phyloP scores from a whole-genome alignment of 2,797 vertebrate genomes.

The Galaxias olidus region DNA sequence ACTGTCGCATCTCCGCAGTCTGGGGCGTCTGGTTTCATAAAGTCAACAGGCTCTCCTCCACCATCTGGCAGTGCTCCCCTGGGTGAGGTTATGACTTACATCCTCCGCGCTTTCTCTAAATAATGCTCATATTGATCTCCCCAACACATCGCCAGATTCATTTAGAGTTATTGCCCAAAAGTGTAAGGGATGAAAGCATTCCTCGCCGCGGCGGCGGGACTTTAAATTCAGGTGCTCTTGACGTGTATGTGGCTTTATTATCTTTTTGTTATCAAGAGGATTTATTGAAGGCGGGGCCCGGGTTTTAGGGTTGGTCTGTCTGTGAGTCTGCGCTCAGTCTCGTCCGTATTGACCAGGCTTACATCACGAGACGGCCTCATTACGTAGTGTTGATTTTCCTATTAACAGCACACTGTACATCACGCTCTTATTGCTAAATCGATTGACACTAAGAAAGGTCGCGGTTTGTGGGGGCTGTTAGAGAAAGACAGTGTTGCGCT shows the following conservation, averaged over 20 bases:
- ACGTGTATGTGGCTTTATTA: slow-evolving; percentile 4
- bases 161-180: slow-evolving; percentile 39
- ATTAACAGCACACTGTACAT: slow-evolving; percentile 38
- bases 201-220: neutral
- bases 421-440: slow-evolving; percentile 53
- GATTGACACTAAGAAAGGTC: slow-evolving; percentile 44
- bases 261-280: slow-evolving; percentile 4
- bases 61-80: slow-evolving; percentile 53
- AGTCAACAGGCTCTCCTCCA: slow-evolving; percentile 49
- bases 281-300: slow-evolving; percentile 45
- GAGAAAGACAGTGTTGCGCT: too few relatives aligned
- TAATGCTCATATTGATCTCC: slow-evolving; percentile 62
- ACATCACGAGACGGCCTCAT: slow-evolving; percentile 50
- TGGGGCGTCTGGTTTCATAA: slow-evolving; percentile 31
- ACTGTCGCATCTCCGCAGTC: slow-evolving; percentile 28
- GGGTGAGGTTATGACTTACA: slow-evolving; percentile 47
- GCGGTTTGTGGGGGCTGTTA: neutral
- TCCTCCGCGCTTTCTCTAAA: slow-evolving; percentile 43
- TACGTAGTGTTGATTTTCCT: slow-evolving; percentile 52
- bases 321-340: slow-evolving; percentile 48
- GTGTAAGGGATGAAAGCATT: slow-evolving; percentile 23
- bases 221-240: neutral
- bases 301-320: slow-evolving; percentile 38
- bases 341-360: slow-evolving; percentile 63
- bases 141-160: slow-evolving; percentile 15